A percentile compares a stretch with the other conserved stretches of the same genome.
These are phyloP conservation scores for Podargus strigoides DNA, from an alignment of 2,797 vertebrate genomes.

Conservation along the genomic window DNA sequence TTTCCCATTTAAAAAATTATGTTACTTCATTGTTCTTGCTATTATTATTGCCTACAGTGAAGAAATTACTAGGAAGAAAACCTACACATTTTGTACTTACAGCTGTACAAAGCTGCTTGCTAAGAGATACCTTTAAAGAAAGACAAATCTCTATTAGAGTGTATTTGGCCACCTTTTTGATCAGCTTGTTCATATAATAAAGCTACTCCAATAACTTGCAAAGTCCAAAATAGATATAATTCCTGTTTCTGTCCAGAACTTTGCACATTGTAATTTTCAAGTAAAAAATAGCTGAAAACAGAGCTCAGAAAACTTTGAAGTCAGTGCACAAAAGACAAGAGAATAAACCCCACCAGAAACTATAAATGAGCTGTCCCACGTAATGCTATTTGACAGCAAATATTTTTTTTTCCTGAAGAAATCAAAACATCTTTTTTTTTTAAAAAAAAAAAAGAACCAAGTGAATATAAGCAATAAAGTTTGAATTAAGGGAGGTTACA, in stretches of 20 bases:
- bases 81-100: too few relatives aligned
- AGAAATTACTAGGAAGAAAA: neutral
- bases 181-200: neutral
- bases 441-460: neutral
- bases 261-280: neutral
- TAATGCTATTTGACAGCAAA: neutral
- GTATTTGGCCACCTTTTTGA: neutral
- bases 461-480: neutral
- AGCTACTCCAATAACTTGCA: neutral
- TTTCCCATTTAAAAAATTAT: neutral
- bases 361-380: neutral
- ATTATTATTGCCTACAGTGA: neutral
- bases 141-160: neutral
- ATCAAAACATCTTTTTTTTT: neutral
- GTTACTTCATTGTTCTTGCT: neutral
- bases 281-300: neutral
- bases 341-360: neutral
- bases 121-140: neutral
- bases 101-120: neutral
- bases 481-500: neutral
- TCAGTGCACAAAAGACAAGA: neutral
- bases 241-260: neutral
- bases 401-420: neutral
- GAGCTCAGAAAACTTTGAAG: neutral
- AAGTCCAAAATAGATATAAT: neutral